These are phyloP conservation scores for Drosophila tanythrix DNA, from an alignment of 2,888 invertebrate genomes.

Conservation along the genomic window DNA sequence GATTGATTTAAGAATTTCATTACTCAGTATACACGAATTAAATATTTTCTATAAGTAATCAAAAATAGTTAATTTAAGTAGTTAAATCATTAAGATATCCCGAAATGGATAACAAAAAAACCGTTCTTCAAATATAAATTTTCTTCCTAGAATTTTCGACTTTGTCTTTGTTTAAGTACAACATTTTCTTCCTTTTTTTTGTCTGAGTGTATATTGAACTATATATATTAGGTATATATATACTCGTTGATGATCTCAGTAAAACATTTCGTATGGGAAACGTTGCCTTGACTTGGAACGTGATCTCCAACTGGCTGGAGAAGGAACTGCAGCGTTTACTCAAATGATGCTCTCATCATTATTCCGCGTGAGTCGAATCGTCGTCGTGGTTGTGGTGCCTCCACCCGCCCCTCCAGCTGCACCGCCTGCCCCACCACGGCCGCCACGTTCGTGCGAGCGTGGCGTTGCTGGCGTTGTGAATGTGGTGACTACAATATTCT, in stretches of 20 bases:
- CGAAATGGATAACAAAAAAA: neutral
- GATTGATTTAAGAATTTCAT: neutral
- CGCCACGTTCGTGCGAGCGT: slow-evolving; percentile 44
- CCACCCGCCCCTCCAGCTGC: slow-evolving; percentile 9
- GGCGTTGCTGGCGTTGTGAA: slow-evolving; percentile 68
- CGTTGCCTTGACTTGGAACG: slow-evolving; percentile 24
- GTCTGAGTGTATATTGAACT: slow-evolving; percentile 17
- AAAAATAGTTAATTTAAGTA: neutral
- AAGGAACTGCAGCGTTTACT: slow-evolving; percentile 51
- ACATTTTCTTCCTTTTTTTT: neutral
- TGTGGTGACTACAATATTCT: slow-evolving; percentile 84
- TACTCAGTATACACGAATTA: neutral
- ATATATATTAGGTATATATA: slow-evolving; percentile 22
- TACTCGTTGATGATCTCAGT: slow-evolving; percentile 60
- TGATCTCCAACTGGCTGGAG: slow-evolving; percentile 18
- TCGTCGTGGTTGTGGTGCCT: slow-evolving; percentile 56
- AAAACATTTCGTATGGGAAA: slow-evolving; percentile 80
- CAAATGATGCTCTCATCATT: slow-evolving; percentile 85
- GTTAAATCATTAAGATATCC: neutral
- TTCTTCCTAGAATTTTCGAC: neutral
- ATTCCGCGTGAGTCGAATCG: slow-evolving; percentile 80
- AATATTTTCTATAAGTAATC: neutral
- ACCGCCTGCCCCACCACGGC: slow-evolving; percentile 37
- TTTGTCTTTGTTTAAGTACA: neutral
- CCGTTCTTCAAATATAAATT: neutral